Percentiles rank a stretch among this genome's conserved stretches.
These are phyloP conservation scores for Drosophila equinoxialis DNA, from an alignment of 1,140 invertebrate genomes.

Conservation along the genomic window DNA sequence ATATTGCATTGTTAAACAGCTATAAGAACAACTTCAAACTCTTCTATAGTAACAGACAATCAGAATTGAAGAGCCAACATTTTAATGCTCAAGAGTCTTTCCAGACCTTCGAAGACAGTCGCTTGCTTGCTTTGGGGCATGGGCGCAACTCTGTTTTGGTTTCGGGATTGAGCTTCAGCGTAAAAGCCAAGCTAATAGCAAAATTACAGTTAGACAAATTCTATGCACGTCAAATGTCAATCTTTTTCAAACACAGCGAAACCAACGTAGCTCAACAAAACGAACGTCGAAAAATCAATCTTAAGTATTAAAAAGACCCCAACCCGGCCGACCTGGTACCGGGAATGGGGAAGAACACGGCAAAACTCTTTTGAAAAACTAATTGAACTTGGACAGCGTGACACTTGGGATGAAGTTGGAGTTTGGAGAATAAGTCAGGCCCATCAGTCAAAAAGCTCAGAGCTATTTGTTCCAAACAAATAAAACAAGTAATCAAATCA, in stretches of 20 bases:
- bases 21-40: too few relatives aligned
- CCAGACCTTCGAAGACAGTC: neutral
- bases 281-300: constrained; percentile 60
- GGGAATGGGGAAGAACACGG: constrained; percentile 46
- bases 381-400: constrained; percentile 81
- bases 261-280: constrained; percentile 42
- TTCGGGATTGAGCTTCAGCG: neutral
- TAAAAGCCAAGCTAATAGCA: constrained; percentile 47
- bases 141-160: neutral
- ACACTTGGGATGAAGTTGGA: constrained; percentile 49
- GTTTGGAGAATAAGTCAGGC: neutral
- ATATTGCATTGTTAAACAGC: too few relatives aligned
- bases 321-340: constrained; percentile 6
- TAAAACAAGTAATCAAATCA: constrained; percentile 73
- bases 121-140: neutral
- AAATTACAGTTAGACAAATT: constrained; percentile 77
- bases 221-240: constrained; percentile 81
- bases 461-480: constrained; percentile 74
- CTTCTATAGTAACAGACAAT: neutral
- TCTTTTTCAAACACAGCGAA: constrained; percentile 31
- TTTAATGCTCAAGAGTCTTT: neutral
- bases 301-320: constrained; percentile 61
- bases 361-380: constrained; percentile 74
- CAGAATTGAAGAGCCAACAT: neutral
- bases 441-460: constrained; percentile 63